Conservation (phyloP, 1,140 invertebrate species). For the Drosophila kurseongensis region DNA sequence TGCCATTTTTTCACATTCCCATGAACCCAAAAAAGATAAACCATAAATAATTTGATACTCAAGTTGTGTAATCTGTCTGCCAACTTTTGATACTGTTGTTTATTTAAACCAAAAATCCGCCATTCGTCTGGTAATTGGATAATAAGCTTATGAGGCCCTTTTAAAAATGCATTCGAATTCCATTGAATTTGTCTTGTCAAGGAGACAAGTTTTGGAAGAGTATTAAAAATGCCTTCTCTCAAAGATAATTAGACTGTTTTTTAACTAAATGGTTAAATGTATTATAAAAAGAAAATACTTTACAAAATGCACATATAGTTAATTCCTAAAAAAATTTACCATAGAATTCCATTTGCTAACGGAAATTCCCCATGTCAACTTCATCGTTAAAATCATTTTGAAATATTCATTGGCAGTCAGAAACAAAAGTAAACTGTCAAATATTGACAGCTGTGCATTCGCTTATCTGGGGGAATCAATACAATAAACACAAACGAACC, state of each 20-base stretch:
- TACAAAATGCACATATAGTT: too few relatives aligned
- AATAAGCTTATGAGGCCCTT: not conserved
- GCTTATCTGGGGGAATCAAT: constrained; percentile 27
- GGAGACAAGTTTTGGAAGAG: not conserved
- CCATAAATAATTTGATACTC: constrained; percentile 7
- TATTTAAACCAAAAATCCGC: not conserved
- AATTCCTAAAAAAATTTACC: too few relatives aligned
- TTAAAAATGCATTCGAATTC: not conserved
- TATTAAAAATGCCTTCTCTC: too few relatives aligned
- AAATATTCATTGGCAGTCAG: constrained; percentile 39
- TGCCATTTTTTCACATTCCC: not conserved
- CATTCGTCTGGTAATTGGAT: not conserved
- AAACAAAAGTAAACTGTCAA: constrained; percentile 43
- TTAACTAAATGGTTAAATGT: too few relatives aligned
- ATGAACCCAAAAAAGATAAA: not conserved
- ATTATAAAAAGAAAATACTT: too few relatives aligned
- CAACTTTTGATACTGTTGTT: constrained; percentile 5
- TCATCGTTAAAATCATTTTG: constrained; percentile 22
- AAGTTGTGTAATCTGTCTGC: constrained; percentile 8
- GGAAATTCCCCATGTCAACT: constrained; percentile 1
- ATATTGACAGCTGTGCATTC: constrained; percentile 35
- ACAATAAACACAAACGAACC: constrained; percentile 28
- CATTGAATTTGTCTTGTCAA: not conserved
- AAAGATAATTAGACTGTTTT: too few relatives aligned
- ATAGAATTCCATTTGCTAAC: not conserved